These are phyloP conservation scores for Ianthella basta DNA, from an alignment of 37 sponge, comb jelly and placozoan species.

Conservation along the genomic window DNA sequence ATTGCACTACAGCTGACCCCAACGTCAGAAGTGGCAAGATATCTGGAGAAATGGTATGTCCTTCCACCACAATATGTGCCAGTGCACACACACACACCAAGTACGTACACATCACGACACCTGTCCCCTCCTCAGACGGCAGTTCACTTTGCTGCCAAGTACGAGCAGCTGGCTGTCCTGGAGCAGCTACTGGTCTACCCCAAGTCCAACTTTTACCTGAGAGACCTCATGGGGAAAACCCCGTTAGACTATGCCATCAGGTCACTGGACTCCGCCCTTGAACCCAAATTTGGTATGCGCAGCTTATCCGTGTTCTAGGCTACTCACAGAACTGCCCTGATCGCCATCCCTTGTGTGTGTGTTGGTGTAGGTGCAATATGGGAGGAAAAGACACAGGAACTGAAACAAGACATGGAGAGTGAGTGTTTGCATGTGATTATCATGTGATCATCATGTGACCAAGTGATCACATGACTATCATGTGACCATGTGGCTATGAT, in stretches of 20 bases:
- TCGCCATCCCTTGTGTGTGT: not conserved
- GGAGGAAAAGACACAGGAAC: not conserved
- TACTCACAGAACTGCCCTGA: not conserved
- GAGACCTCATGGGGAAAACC: not conserved
- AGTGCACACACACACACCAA: not conserved
- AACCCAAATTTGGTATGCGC: not conserved
- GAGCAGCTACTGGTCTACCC: not conserved
- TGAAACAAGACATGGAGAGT: not conserved
- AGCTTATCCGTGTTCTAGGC: too few relatives aligned
- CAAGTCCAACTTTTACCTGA: not conserved
- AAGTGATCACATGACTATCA: too few relatives aligned
- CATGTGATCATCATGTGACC: too few relatives aligned
- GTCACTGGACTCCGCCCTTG: not conserved
- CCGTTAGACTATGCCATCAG: conserved; percentile 18
- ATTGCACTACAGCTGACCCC: not conserved
- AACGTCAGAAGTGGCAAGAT: not conserved
- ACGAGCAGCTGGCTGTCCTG: not conserved
- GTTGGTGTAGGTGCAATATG: conserved; percentile 1
- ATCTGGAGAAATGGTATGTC: not conserved
- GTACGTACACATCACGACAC: too few relatives aligned
- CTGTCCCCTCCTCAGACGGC: not conserved
- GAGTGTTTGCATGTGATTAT: conserved; percentile 19
- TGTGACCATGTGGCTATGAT: too few relatives aligned
- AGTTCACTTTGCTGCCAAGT: not conserved
- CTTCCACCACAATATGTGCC: not conserved